Evolutionary conservation across 2,888 invertebrate genomes (phyloP).

Genomic region (Sphinx pinastri): DNA sequence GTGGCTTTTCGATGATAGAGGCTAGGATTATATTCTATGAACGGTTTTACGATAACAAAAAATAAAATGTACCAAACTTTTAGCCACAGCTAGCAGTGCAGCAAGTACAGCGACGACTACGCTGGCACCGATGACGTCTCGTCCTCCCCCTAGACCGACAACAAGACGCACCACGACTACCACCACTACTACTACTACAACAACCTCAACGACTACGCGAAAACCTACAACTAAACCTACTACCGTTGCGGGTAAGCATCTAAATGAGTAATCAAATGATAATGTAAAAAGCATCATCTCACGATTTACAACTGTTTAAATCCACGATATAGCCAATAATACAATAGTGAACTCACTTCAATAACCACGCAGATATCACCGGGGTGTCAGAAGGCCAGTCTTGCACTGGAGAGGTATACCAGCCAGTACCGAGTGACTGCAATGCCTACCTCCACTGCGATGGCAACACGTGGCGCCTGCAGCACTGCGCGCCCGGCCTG

Average conservation of each 20-base stretch:
- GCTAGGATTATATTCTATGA: not conserved
- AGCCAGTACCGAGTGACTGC: constrained; percentile 87
- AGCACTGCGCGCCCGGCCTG: constrained; percentile 91
- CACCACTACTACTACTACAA: constrained; percentile 48
- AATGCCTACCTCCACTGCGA: constrained; percentile 90
- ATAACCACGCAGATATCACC: constrained; percentile 34
- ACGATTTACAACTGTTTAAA: too few species aligned
- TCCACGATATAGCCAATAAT: too few species aligned
- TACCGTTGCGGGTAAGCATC: constrained; percentile 34
- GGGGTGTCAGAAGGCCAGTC: constrained; percentile 53
- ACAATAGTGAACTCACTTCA: too few species aligned
- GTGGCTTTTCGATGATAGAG: not conserved
- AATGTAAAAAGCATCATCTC: not conserved
- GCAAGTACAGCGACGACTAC: constrained; percentile 68
- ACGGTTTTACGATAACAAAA: not conserved
- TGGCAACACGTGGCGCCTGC: constrained; percentile 86
- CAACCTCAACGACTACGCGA: constrained; percentile 52
- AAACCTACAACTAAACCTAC: constrained; percentile 51
- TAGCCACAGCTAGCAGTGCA: constrained; percentile 55
- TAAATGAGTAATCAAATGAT: not conserved
- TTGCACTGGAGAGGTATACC: constrained; percentile 71
- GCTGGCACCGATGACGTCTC: constrained; percentile 70
- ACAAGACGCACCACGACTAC: constrained; percentile 53
- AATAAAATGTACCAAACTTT: not conserved
- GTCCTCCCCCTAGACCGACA: constrained; percentile 67